Percentiles rank a stretch among this genome's conserved stretches.
Evolutionary conservation across 1,140 invertebrate species (phyloP).

Genomic region (Meloidogyne hapla): DNA sequence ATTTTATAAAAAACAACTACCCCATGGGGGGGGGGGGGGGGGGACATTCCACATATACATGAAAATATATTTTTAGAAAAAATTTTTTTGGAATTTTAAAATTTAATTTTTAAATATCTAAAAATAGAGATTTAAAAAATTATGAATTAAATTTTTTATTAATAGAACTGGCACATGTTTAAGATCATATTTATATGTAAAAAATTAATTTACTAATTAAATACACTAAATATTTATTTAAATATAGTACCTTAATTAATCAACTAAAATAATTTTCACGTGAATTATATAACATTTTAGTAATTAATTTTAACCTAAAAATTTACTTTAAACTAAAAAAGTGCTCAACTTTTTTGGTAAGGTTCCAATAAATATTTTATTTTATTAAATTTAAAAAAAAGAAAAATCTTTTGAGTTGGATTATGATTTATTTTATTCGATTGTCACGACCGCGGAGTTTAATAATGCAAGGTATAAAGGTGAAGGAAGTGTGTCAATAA

Average conservation of each 20-base stretch:
- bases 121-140: no score
- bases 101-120: no score
- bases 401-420: neutral
- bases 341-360: neutral
- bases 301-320: neutral
- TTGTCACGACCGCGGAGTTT: neutral
- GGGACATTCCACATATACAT: no score
- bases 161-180: no score
- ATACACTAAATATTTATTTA: neutral
- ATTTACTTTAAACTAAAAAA: neutral
- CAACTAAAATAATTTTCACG: neutral
- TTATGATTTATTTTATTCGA: neutral
- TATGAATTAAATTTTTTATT: no score
- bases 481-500: neutral
- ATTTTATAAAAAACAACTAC: no score
- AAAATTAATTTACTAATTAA: neutral
- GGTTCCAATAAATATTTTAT: neutral
- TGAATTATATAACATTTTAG: neutral
- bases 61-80: no score
- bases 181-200: neutral
- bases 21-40: no score
- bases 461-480: neutral
- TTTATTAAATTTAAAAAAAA: neutral
- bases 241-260: neutral
- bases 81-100: no score